Evolutionary conservation across 1,140 invertebrate genomes (phyloP), one percentile per base, ranked within the genome.

Genomic region (Drosophila pruinosa): DNA sequence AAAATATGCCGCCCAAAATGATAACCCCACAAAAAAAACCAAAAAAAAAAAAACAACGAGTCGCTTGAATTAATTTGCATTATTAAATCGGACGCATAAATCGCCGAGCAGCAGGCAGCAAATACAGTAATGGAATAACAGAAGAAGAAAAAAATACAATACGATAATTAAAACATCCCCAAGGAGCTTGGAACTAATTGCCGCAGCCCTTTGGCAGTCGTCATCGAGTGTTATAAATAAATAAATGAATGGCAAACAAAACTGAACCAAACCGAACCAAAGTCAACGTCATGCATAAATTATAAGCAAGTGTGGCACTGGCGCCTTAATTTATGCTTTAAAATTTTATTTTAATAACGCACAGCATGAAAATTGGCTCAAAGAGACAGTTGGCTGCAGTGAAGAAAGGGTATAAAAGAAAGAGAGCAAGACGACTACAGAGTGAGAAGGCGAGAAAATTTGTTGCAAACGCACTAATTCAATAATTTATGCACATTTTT

Each of bases 401-500:
- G n/a, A 34, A 12, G 43, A 14, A n/a, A 41, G 48, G 8, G 7
- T n/a, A 24, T 12, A 28, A 15, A 34, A 45, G 39, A 12, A 26
- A 41, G 4, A 39, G 47, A 17, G 10, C 3, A 15, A 19, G 47
- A 12, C n/a, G n/a, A n/a, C n/a, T n/a, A n/a, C n/a, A n/a, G 14
- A 28, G 10, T 36, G 31, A 12, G 24, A 34, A 12, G 3, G 36
- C 19, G 21, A 52, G 38, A 48, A 68, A 74, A 54, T 71, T 71
- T 52, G 67, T 63, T 58, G 74, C 68, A 72, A 79, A 74, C 77
- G 65, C 57, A 77, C 75, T 82, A 79, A 82, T 82, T 79, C 78
- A 82, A 82, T 82, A 82, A 82, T 82, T 79, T 82, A 82, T 82
- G 78, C 71, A 73, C 78, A 79, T 80, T 80, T 79, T 80, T 75